Evolutionary conservation across 2,797 vertebrate genomes (phyloP).

Genomic region (Microctenopoma steveboyesi): DNA sequence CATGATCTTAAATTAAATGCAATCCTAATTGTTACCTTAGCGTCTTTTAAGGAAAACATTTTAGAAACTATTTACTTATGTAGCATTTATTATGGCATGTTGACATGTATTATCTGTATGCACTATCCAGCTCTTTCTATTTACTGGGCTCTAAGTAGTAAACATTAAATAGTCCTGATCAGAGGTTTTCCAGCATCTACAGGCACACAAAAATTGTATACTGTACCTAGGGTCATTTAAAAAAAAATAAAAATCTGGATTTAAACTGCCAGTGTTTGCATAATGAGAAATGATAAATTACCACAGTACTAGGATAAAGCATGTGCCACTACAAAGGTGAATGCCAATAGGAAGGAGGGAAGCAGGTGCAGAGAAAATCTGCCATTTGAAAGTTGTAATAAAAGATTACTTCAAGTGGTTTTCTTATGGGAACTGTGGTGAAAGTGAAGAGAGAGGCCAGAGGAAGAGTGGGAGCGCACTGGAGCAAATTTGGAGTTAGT

Average conservation of each 20-base stretch:
- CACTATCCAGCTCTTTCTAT: too few species aligned
- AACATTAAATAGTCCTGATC: neutral
- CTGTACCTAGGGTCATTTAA: too few species aligned
- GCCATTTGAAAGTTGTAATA: slow-evolving; percentile 38
- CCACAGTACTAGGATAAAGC: neutral
- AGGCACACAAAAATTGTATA: too few species aligned
- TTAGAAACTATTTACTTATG: too few species aligned
- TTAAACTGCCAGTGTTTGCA: neutral
- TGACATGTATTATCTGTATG: too few species aligned
- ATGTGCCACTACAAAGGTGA: neutral
- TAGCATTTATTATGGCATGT: too few species aligned
- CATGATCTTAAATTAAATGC: too few species aligned
- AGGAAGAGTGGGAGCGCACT: slow-evolving; percentile 34
- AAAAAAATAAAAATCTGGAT: too few species aligned
- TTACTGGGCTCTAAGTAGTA: neutral
- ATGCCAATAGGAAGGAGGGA: neutral
- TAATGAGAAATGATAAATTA: neutral
- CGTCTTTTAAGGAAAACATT: too few species aligned
- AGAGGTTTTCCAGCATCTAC: too few species aligned
- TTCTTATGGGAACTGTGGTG: slow-evolving; percentile 36
- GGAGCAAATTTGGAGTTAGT: slow-evolving; percentile 49
- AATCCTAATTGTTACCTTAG: too few species aligned
- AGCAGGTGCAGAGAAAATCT: neutral
- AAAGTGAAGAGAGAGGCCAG: slow-evolving; percentile 38
- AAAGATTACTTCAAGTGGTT: slow-evolving; percentile 51